These are phyloP conservation scores for Phalacrocorax carbo DNA, from an alignment of 2,113 vertebrate genomes.

Conservation along the genomic window DNA sequence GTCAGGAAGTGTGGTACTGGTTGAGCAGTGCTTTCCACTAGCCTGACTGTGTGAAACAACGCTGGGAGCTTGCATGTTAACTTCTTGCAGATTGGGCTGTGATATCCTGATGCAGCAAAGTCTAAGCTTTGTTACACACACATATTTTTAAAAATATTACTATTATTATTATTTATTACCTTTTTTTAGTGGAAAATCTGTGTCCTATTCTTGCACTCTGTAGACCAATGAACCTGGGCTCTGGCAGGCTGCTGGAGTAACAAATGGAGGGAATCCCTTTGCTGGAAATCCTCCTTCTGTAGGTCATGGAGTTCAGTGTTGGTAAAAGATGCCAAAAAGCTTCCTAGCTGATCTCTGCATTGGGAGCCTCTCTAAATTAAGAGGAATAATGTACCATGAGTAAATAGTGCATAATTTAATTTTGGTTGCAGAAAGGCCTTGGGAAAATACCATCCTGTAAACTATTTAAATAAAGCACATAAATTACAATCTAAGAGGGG, in stretches of 20 bases:
- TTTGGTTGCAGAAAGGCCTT: neutral
- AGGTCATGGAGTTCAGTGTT: neutral
- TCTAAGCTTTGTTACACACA: neutral
- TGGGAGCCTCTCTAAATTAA: slow-evolving; percentile 17
- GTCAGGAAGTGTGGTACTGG: neutral
- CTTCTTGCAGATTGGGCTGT: neutral
- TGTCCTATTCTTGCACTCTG: neutral
- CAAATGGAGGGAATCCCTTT: neutral
- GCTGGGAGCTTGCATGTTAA: neutral
- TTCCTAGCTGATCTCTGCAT: neutral
- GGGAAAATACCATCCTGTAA: neutral
- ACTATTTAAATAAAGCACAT: neutral
- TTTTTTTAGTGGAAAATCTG: neutral
- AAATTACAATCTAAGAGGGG: neutral
- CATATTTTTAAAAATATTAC: too few relatives aligned
- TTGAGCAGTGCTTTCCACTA: neutral
- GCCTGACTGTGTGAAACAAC: accelerated
- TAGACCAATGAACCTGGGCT: neutral
- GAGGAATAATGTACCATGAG: neutral
- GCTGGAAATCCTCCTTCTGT: neutral
- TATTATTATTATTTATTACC: neutral
- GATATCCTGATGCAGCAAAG: neutral
- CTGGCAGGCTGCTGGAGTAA: neutral
- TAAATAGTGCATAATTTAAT: slow-evolving; percentile 15
- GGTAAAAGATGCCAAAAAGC: neutral